These are phyloP conservation scores for Drosophila obscura DNA, from an alignment of 1,140 invertebrate genomes.

Conservation along the genomic window DNA sequence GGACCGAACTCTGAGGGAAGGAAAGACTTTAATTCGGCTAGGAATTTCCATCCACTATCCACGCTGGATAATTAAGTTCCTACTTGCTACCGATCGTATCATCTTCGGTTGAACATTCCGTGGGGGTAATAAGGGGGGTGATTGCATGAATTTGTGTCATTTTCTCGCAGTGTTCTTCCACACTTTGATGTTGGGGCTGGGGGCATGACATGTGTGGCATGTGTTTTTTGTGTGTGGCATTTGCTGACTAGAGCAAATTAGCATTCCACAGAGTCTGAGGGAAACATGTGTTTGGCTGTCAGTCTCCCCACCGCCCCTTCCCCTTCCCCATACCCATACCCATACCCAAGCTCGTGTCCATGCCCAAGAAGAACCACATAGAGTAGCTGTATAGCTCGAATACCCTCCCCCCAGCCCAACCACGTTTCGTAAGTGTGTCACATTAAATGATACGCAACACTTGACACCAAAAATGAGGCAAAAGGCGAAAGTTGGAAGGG, in stretches of 20 bases:
- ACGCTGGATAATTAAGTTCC: too few relatives aligned
- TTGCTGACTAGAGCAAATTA: slow-evolving; percentile 70
- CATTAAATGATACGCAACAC: slow-evolving; percentile 81
- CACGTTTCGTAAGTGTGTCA: slow-evolving; percentile 61
- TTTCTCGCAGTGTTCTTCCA: neutral
- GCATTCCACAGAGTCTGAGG: slow-evolving; percentile 42
- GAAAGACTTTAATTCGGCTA: neutral
- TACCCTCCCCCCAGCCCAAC: neutral
- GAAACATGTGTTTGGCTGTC: slow-evolving; percentile 71
- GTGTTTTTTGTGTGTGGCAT: slow-evolving; percentile 41
- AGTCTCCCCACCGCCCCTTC: slow-evolving; percentile 2
- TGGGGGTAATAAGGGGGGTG: neutral
- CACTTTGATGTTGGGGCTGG: slow-evolving; percentile 1
- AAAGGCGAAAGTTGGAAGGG: slow-evolving; percentile 11
- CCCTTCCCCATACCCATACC: too few relatives aligned
- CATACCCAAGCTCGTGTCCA: slow-evolving; percentile 1
- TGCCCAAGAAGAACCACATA: too few relatives aligned
- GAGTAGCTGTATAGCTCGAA: too few relatives aligned
- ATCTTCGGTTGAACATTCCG: too few relatives aligned
- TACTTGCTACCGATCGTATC: too few relatives aligned
- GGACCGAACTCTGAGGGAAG: neutral
- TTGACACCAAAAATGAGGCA: slow-evolving; percentile 73
- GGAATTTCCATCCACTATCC: too few relatives aligned
- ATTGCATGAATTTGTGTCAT: neutral
- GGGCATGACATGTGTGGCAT: neutral